phyloP scores from a whole-genome alignment of 2,888 invertebrate species.

The Ditula angustiorana region DNA sequence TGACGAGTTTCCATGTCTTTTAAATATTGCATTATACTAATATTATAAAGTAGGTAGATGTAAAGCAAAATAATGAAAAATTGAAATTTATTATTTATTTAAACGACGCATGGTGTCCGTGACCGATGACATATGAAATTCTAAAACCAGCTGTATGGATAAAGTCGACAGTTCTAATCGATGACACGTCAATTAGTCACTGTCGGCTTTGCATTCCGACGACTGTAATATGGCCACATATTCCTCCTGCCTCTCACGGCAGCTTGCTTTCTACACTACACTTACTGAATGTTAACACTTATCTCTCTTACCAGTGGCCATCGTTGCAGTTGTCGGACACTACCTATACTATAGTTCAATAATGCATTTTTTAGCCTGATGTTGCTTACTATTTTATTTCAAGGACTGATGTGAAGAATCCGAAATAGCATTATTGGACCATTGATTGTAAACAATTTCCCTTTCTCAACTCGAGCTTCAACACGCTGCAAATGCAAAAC shows the following conservation, averaged over 20 bases:
- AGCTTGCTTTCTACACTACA: constrained; percentile 31
- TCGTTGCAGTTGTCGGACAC: constrained; percentile 20
- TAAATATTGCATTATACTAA: constrained; percentile 4
- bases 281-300: constrained; percentile 34
- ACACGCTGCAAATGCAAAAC: constrained; percentile 22
- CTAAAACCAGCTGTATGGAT: constrained; percentile 30
- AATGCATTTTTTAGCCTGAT: neutral
- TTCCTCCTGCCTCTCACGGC: constrained; percentile 27
- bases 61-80: neutral
- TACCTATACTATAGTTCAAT: constrained; percentile 38
- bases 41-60: too few relatives aligned
- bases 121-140: constrained; percentile 5
- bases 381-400: neutral
- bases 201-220: constrained; percentile 17
- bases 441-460: constrained; percentile 71
- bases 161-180: constrained; percentile 32
- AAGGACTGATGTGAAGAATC: neutral
- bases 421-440: constrained; percentile 52
- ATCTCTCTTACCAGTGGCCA: constrained; percentile 27
- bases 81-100: neutral
- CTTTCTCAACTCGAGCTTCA: constrained; percentile 69
- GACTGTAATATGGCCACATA: constrained; percentile 32
- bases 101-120: neutral
- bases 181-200: neutral
- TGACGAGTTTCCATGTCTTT: constrained; percentile 9